Evolutionary conservation across 2,888 invertebrate genomes (phyloP).

Genomic region (Chrysina gloriosa): DNA sequence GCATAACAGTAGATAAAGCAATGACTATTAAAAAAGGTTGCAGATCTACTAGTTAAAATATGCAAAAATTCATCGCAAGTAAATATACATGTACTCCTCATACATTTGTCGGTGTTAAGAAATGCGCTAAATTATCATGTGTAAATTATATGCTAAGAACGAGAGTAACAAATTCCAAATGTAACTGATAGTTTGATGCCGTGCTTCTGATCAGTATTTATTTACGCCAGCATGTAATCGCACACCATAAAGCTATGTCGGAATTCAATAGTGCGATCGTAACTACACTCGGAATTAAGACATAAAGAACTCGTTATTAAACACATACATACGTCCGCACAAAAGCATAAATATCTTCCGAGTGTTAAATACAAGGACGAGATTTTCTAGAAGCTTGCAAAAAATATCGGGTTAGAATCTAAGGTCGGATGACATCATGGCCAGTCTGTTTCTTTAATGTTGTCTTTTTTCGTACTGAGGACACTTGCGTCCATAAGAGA

Average conservation of each 20-base stretch:
- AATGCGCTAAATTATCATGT: no score
- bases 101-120: no score
- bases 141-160: no score
- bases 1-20: no score
- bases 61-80: no score
- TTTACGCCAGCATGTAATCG: background rate
- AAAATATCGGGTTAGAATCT: conserved; percentile 27
- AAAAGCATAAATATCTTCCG: conserved; percentile 4
- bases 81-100: no score
- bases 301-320: conserved; percentile 11
- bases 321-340: background rate
- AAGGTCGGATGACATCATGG: conserved; percentile 33
- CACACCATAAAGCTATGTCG: background rate
- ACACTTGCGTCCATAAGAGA: conserved; percentile 33
- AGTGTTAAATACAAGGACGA: conserved; percentile 23
- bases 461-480: conserved; percentile 7
- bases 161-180: background rate
- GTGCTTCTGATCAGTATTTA: background rate
- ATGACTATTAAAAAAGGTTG: no score
- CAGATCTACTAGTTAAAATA: no score
- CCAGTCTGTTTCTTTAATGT: conserved; percentile 37
- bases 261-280: background rate
- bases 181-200: background rate
- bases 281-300: conserved; percentile 8
- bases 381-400: conserved; percentile 34